These are phyloP conservation scores for Dicyrtomina minuta DNA, from an alignment of 2,888 invertebrate genomes.

Conservation along the genomic window DNA sequence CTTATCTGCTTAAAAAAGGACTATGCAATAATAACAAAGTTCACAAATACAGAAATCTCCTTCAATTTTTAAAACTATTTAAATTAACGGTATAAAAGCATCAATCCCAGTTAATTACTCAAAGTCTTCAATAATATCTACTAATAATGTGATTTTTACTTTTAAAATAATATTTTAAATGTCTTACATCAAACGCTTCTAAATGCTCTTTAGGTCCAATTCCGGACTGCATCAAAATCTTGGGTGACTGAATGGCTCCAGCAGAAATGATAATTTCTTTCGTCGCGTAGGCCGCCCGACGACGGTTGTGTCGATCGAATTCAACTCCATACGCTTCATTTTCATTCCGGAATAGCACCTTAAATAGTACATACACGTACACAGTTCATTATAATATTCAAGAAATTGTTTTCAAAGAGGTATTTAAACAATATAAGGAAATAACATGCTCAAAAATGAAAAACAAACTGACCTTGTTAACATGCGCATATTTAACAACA, in stretches of 20 bases:
- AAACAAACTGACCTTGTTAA: constrained; percentile 40
- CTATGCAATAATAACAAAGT: too few species aligned
- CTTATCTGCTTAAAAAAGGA: too few species aligned
- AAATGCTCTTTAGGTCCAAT: constrained; percentile 44
- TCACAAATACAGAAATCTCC: too few species aligned
- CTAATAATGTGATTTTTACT: too few species aligned
- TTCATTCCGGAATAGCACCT: constrained; percentile 30
- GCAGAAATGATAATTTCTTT: constrained; percentile 45
- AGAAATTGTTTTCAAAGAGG: too few species aligned
- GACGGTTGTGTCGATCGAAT: constrained; percentile 40
- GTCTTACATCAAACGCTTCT: constrained; percentile 34
- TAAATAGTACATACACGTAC: background rate
- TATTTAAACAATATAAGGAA: too few species aligned
- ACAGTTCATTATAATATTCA: background rate
- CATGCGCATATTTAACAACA: constrained; percentile 46
- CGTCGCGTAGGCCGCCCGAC: constrained; percentile 32
- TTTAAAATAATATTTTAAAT: too few species aligned
- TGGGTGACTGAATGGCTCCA: constrained; percentile 45
- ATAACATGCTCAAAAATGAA: too few species aligned
- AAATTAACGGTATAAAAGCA: too few species aligned
- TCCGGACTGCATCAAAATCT: constrained; percentile 43
- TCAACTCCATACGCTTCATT: constrained; percentile 46
- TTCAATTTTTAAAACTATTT: too few species aligned
- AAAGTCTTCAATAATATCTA: too few species aligned
- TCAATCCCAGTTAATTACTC: too few species aligned